Conservation (phyloP, 2,113 vertebrate genomes). For the Nothocercus nigrocapillus region DNA sequence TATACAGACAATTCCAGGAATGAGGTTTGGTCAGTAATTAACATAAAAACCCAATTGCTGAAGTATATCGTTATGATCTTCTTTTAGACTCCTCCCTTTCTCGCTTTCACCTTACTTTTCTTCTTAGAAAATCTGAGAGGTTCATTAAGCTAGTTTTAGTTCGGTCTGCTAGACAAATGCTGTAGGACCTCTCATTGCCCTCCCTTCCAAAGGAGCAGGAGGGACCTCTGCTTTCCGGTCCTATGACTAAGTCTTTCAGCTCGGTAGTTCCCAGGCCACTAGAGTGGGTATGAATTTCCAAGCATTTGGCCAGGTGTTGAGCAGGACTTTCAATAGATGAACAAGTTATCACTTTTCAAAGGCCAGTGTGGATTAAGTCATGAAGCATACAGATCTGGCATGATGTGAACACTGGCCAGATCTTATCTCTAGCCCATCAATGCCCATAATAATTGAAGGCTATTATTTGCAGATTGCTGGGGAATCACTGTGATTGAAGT, state of each 20-base stretch:
- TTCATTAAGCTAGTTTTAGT: not conserved
- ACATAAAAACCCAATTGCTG: not conserved
- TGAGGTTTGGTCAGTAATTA: not conserved
- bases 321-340: not conserved
- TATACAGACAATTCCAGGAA: not conserved
- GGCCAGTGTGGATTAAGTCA: not conserved
- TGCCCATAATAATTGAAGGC: not conserved
- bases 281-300: not conserved
- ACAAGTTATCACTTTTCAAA: not conserved
- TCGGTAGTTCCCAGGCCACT: not conserved
- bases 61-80: not conserved
- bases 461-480: constrained; percentile 2
- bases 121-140: no score
- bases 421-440: not conserved
- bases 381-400: not conserved
- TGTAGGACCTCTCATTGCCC: not conserved
- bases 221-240: not conserved
- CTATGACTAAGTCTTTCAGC: not conserved
- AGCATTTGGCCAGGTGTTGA: not conserved
- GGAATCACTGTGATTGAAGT: not conserved
- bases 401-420: not conserved
- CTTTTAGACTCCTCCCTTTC: not conserved
- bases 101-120: not conserved
- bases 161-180: not conserved
- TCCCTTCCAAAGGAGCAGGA: not conserved